phyloP scores from a whole-genome alignment of 2,888 invertebrate species.

The Agapostemon virescens region DNA sequence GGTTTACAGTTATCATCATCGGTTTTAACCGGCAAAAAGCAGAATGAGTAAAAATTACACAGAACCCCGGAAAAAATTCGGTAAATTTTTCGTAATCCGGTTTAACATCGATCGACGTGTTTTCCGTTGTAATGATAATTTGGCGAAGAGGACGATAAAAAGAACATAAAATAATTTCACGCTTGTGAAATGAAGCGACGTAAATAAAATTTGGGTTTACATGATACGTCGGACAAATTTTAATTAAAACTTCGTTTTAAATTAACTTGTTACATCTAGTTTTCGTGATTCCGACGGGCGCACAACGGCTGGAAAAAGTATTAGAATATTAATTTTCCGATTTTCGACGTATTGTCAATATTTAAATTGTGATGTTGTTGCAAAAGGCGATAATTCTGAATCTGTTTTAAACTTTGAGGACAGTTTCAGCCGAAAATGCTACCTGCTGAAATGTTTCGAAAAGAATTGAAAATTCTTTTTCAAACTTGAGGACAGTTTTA shows the following conservation, averaged over 20 bases:
- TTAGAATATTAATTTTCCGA: background rate
- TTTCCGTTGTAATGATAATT: constrained; percentile 16
- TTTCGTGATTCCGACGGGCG: background rate
- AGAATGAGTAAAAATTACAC: background rate
- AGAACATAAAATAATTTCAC: background rate
- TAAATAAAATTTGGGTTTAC: background rate
- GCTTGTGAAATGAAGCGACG: background rate
- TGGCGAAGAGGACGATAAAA: background rate
- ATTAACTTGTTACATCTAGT: background rate
- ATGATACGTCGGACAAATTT: background rate
- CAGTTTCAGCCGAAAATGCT: background rate
- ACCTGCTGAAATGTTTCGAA: no score
- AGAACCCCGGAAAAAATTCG: background rate
- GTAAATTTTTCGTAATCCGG: constrained; percentile 19
- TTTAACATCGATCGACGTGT: constrained; percentile 12
- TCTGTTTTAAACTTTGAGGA: no score
- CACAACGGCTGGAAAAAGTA: no score
- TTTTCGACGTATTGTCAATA: background rate
- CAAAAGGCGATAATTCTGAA: background rate
- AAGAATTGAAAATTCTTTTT: background rate
- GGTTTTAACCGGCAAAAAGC: background rate
- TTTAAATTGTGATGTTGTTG: background rate
- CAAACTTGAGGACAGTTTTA: no score
- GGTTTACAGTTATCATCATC: background rate
- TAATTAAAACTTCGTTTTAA: background rate